A percentile compares a stretch with the other conserved stretches of the same genome.
Conservation (phyloP, 2,888 invertebrate species). For the Agonopterix arenella region DNA sequence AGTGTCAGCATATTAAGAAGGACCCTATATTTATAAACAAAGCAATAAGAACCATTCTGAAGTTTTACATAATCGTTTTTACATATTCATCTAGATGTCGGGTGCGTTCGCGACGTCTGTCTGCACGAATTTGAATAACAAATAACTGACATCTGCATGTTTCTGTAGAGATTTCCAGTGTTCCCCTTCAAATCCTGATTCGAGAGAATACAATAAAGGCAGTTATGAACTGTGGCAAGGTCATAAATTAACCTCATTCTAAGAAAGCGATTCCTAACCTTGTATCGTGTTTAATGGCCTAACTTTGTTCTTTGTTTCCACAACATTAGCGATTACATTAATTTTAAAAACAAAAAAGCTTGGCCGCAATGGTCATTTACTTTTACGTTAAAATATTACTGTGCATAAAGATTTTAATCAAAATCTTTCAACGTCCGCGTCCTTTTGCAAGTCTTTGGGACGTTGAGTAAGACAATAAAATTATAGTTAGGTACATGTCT, state of each 20-base stretch:
- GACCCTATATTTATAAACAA: conserved; percentile 13
- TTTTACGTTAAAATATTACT: no score
- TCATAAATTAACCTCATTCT: conserved; percentile 27
- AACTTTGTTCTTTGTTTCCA: neutral
- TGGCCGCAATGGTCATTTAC: no score
- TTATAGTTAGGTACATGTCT: no score
- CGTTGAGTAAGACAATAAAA: no score
- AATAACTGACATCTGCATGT: conserved; percentile 69
- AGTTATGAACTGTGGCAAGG: conserved; percentile 28
- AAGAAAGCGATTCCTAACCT: neutral
- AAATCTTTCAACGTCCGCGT: no score
- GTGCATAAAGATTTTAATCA: no score
- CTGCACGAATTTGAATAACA: conserved; percentile 71
- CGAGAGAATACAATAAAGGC: conserved; percentile 37
- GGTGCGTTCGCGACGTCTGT: conserved; percentile 66
- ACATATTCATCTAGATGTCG: conserved; percentile 70
- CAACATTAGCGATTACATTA: no score
- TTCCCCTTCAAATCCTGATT: conserved; percentile 38
- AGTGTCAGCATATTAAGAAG: no score
- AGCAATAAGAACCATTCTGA: conserved; percentile 39
- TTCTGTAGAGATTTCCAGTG: conserved; percentile 44
- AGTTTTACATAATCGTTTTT: conserved; percentile 70
- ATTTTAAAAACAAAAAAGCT: no score
- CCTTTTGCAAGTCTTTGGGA: no score
- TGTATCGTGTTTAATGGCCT: neutral